These are phyloP conservation scores for Tokudaia tokunoshimensis DNA, from an alignment of 2,797 vertebrate species.

Conservation along the genomic window DNA sequence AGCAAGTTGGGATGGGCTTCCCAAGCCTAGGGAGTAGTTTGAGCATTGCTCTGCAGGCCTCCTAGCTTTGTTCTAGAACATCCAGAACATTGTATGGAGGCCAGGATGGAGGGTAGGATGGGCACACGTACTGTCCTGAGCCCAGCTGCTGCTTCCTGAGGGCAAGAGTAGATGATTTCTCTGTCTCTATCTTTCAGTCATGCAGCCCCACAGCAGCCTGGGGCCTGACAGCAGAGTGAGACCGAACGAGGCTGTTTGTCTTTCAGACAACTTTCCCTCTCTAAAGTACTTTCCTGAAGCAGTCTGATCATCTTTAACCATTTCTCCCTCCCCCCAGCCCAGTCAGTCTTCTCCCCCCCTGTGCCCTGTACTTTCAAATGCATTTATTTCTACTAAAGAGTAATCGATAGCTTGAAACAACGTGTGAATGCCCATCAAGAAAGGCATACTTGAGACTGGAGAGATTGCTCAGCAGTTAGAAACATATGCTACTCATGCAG, in stretches of 20 bases:
- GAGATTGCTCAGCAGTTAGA: not conserved
- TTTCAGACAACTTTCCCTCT: not conserved
- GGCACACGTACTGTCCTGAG: not conserved
- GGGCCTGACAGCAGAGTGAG: not conserved
- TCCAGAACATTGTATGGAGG: no score
- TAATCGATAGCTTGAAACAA: constrained; percentile 5
- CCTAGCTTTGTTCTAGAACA: not conserved
- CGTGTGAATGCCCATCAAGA: not conserved
- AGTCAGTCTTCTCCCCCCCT: not conserved
- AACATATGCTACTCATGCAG: not conserved
- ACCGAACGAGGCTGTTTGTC: not conserved
- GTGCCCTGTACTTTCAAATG: not conserved
- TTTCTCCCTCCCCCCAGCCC: not conserved
- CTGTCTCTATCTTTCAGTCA: not conserved
- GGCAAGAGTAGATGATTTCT: not conserved
- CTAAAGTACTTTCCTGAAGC: not conserved
- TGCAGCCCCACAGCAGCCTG: not conserved
- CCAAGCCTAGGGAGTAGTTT: not conserved
- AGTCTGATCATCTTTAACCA: not conserved
- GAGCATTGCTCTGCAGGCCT: not conserved
- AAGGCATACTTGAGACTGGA: not conserved
- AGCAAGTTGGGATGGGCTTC: not conserved
- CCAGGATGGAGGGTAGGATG: not conserved
- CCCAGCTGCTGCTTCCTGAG: not conserved
- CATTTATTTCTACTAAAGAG: constrained; percentile 54